Evolutionary conservation across 2,888 invertebrate genomes (phyloP).

Genomic region (Pyrrhia umbra): DNA sequence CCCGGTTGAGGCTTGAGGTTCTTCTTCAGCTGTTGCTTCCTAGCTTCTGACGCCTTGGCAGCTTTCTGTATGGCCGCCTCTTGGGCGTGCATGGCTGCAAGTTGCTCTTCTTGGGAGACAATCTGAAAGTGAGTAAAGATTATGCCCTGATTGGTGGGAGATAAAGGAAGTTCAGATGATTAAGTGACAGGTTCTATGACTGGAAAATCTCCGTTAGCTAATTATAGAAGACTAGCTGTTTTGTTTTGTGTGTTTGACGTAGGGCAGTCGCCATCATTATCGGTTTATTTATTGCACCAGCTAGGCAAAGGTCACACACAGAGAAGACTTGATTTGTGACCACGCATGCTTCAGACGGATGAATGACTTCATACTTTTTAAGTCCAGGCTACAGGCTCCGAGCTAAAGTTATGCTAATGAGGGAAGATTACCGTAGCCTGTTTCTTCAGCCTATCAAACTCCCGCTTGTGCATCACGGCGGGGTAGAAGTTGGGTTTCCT

Average conservation of each 20-base stretch:
- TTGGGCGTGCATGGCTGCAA: constrained; percentile 86
- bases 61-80: constrained; percentile 89
- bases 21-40: constrained; percentile 88
- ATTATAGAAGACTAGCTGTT: too few species aligned
- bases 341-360: too few species aligned
- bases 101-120: constrained; percentile 77
- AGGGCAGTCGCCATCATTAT: too few species aligned
- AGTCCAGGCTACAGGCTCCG: too few species aligned
- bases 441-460: constrained; percentile 90
- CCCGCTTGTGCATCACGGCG: constrained; percentile 90
- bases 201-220: too few species aligned
- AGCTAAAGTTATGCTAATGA: too few species aligned
- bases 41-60: constrained; percentile 89
- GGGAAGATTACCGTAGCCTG: constrained; percentile 88
- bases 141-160: background rate
- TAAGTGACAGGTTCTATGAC: too few species aligned
- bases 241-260: too few species aligned
- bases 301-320: too few species aligned
- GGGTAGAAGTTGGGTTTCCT: constrained; percentile 88
- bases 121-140: constrained; percentile 67
- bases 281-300: too few species aligned
- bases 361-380: too few species aligned
- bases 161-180: background rate
- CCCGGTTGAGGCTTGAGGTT: constrained; percentile 82
- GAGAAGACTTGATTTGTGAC: too few species aligned